Conservation (phyloP, 2,113 vertebrate genomes). For the Holacanthus passer region DNA sequence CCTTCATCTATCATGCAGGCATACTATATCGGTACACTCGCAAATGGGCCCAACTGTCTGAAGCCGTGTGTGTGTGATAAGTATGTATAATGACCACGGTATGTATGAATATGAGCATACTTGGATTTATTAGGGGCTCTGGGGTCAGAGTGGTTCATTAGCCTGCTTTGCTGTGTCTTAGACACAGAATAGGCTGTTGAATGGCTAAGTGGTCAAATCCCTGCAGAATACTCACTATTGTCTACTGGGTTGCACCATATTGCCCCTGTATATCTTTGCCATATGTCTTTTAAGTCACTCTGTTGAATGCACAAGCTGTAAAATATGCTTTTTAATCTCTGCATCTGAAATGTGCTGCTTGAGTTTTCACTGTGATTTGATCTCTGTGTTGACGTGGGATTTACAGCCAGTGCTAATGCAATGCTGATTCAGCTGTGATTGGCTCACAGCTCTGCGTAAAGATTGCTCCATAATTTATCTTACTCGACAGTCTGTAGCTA, state of each 20-base stretch:
- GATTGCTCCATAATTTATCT: background rate
- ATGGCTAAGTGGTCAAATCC: slow-evolving; percentile 39
- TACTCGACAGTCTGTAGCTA: background rate
- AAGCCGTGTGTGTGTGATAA: background rate
- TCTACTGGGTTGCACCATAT: background rate
- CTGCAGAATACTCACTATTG: background rate
- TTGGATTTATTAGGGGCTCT: slow-evolving; percentile 42
- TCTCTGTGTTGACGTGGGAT: slow-evolving; percentile 33
- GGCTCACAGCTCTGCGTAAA: background rate
- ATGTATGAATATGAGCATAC: slow-evolving; percentile 41
- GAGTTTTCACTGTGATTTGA: background rate
- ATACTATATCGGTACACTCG: slow-evolving; percentile 38
- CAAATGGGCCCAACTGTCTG: slow-evolving; percentile 39
- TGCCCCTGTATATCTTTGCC: slow-evolving; percentile 8
- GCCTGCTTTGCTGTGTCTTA: slow-evolving; percentile 44
- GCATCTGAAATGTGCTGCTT: slow-evolving; percentile 17
- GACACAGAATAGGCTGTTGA: slow-evolving; percentile 7
- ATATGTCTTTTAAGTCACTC: slow-evolving; percentile 18
- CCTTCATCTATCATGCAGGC: slow-evolving; percentile 71
- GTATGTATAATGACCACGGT: slow-evolving; percentile 37
- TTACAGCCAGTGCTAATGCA: slow-evolving; percentile 10
- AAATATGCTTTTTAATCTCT: slow-evolving; percentile 44
- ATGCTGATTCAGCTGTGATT: background rate
- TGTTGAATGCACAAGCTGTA: background rate
- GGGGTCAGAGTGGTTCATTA: slow-evolving; percentile 53